These are phyloP conservation scores for Sturmia bella DNA, from an alignment of 2,888 invertebrate genomes.

Conservation along the genomic window DNA sequence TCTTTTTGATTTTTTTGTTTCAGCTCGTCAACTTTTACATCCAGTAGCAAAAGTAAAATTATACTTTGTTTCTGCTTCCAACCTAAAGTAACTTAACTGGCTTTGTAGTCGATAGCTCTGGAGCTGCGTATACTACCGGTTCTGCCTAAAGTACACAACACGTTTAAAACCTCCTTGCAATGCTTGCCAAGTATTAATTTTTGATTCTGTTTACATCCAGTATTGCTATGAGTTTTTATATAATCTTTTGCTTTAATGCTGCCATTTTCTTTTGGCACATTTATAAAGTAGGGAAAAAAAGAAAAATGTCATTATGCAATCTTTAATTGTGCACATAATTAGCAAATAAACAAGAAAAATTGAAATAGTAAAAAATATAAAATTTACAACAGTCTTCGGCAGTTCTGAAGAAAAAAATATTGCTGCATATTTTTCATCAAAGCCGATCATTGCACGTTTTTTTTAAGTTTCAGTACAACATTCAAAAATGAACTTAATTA, in stretches of 20 bases:
- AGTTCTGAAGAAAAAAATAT: constrained; percentile 22
- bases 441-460: too few relatives aligned
- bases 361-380: neutral
- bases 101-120: too few relatives aligned
- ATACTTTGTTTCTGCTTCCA: too few relatives aligned
- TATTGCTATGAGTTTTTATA: neutral
- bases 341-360: constrained; percentile 41
- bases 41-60: too few relatives aligned
- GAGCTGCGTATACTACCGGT: too few relatives aligned
- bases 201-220: neutral
- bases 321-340: constrained; percentile 66
- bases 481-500: too few relatives aligned
- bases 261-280: constrained; percentile 53
- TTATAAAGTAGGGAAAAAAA: constrained; percentile 28
- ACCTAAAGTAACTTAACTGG: too few relatives aligned
- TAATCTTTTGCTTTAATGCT: neutral
- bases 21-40: too few relatives aligned
- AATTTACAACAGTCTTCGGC: neutral
- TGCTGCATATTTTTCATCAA: neutral
- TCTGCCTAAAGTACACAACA: neutral
- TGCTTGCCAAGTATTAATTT: constrained; percentile 50
- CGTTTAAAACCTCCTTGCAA: constrained; percentile 15
- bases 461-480: too few relatives aligned
- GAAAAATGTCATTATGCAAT: constrained; percentile 61
- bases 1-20: too few relatives aligned